Evolutionary conservation across 2,113 vertebrate genomes (phyloP).

Genomic region (Cisticola juncidis): DNA sequence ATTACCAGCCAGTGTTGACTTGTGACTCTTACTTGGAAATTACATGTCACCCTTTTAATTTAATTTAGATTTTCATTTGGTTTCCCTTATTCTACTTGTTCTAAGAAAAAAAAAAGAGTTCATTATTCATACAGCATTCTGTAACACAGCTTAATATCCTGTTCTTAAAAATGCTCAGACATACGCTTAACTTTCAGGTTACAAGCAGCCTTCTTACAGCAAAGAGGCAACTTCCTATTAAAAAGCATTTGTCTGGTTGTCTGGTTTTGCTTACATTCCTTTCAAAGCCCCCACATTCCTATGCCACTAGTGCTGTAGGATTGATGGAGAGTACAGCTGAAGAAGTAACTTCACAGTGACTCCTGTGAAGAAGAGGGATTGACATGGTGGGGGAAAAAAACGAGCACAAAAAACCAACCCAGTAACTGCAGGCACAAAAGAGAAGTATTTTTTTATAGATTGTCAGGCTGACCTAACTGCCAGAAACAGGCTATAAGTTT

Average conservation of each 20-base stretch:
- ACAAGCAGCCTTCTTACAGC: neutral
- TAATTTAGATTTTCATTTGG: conserved; percentile 19
- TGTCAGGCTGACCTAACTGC: neutral
- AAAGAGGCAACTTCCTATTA: neutral
- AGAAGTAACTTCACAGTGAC: neutral
- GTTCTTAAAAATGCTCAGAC: neutral
- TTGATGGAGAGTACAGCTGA: neutral
- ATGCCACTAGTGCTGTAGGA: neutral
- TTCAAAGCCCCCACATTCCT: neutral
- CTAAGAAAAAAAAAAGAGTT: neutral
- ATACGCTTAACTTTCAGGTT: neutral
- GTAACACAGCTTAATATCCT: neutral
- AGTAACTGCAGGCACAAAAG: neutral
- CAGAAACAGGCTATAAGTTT: neutral
- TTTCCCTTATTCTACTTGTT: neutral
- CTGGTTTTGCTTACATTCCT: neutral
- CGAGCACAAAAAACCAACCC: neutral
- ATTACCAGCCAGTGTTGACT: conserved; percentile 42
- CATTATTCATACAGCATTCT: neutral
- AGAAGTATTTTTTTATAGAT: neutral
- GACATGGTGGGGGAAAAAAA: neutral
- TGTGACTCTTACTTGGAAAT: conserved; percentile 40
- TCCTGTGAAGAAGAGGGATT: neutral
- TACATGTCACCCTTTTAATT: conserved; percentile 29
- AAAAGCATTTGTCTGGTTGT: neutral